Percentiles rank a stretch among this genome's conserved stretches.
phyloP scores from a whole-genome alignment of 2,113 vertebrate genomes.

The Pampusana beccarii region DNA sequence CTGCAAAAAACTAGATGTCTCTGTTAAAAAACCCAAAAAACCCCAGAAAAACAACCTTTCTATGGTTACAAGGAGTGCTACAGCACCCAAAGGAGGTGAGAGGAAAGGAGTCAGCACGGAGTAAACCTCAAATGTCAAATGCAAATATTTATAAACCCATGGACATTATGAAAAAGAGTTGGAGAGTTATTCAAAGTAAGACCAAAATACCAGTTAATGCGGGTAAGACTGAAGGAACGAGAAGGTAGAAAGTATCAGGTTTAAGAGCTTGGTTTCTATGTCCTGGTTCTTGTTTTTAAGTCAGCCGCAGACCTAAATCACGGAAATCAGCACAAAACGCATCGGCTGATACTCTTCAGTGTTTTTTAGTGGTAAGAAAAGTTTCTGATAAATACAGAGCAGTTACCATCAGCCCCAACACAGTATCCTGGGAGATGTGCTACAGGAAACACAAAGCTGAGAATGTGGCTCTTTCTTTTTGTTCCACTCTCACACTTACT shows the following conservation, averaged over 20 bases:
- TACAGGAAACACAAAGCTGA: background rate
- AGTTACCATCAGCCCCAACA: background rate
- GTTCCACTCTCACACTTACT: background rate
- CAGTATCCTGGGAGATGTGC: background rate
- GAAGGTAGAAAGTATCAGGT: background rate
- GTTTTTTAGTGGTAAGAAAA: background rate
- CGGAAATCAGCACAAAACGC: conserved; percentile 29
- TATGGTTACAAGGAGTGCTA: background rate
- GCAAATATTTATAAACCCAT: background rate
- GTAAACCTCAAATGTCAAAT: background rate
- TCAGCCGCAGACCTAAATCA: background rate
- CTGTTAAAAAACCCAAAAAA: background rate
- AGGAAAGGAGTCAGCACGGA: background rate
- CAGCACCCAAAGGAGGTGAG: background rate
- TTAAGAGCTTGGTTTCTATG: background rate
- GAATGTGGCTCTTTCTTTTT: background rate
- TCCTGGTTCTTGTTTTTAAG: background rate
- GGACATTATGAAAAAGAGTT: background rate
- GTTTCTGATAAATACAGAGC: conserved; percentile 7
- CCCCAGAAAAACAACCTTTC: background rate
- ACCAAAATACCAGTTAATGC: background rate
- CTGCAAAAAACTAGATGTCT: background rate
- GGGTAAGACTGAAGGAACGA: background rate
- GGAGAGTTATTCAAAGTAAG: background rate
- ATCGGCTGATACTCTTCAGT: background rate